phyloP scores from a whole-genome alignment of 2,113 vertebrate genomes.

The Periophthalmodon schlosseri region DNA sequence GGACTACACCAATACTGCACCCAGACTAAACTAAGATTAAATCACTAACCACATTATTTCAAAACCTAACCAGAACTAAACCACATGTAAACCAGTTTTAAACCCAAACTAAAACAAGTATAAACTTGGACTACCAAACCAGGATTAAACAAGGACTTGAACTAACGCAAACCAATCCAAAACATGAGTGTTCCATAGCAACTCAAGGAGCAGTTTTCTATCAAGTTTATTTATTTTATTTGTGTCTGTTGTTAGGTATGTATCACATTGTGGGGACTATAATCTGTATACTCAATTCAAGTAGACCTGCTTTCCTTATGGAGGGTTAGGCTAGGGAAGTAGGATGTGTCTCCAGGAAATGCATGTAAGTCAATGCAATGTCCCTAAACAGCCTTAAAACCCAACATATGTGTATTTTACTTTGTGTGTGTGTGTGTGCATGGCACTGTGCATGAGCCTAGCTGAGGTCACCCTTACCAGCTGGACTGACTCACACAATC shows the following conservation, averaged over 20 bases:
- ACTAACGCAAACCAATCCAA: too few relatives aligned
- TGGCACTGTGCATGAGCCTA: slow-evolving; percentile 3
- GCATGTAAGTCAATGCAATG: too few relatives aligned
- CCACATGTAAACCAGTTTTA: neutral
- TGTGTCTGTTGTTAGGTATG: neutral
- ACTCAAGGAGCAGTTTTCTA: neutral
- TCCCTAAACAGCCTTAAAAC: too few relatives aligned
- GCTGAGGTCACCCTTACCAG: slow-evolving; percentile 31
- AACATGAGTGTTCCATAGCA: too few relatives aligned
- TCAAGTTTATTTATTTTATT: slow-evolving; percentile 5
- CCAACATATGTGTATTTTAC: too few relatives aligned
- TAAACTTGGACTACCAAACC: neutral
- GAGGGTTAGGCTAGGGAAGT: too few relatives aligned
- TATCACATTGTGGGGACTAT: too few relatives aligned
- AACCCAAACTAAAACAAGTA: neutral
- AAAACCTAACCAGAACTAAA: neutral
- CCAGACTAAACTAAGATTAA: neutral
- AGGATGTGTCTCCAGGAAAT: too few relatives aligned
- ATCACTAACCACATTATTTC: neutral
- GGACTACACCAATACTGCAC: neutral
- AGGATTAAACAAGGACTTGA: neutral
- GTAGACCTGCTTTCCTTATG: too few relatives aligned
- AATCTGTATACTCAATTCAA: too few relatives aligned
- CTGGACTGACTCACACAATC: slow-evolving; percentile 23
- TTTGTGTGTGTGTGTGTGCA: slow-evolving; percentile 8